Evolutionary conservation across 2,888 invertebrate genomes (phyloP), one percentile per base, ranked within the genome.

Genomic region (Leptogaster cylindrica): DNA sequence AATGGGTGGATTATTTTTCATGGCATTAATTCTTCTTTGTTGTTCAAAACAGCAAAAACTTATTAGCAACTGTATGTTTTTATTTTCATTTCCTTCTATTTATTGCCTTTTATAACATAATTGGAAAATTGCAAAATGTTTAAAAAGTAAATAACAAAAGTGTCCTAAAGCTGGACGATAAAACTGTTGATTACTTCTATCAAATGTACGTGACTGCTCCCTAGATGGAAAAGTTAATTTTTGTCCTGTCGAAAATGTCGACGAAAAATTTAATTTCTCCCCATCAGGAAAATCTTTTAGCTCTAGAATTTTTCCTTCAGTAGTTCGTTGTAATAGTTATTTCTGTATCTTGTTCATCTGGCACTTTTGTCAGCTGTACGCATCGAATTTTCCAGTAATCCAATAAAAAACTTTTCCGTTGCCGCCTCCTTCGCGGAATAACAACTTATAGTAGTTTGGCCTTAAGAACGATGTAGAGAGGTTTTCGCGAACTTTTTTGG

Each of bases 301-400:
- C 50, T n/a, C n/a, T n/a, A 61, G 50, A 65, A 66, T 65, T 68
- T n/a, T 68, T 61, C 66, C 65, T 61, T 68, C 4, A 68, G 58
- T 46, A 50, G 51, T 68, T 66, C 12, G 44, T 27, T 27, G 14
- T 10, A 8, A n/a, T n/a, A 48, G n/a, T n/a, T n/a, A 48, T 48
- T 48, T 48, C 12, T 6, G 8, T 8, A 4, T 12, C 16, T 27
- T n/a, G 27, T 33, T 12, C 28, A 27, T 44, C 44, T 36, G 25
- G 28, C 2, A 3, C 61, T 61, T 25, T 28, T 55, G 52, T 31
- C 25, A n/a, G 55, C 36, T 18, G 55, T 12, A 55, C 25, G 55
- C 52, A 52, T 31, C 52, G 31, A 36, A 36, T 31, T 51, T 31
- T 55, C 12, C 20, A 23, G 12, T 55, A 61, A 44, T 44, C 31